These are phyloP conservation scores for Tenthredo notha DNA, from an alignment of 2,888 invertebrate genomes.

Conservation along the genomic window DNA sequence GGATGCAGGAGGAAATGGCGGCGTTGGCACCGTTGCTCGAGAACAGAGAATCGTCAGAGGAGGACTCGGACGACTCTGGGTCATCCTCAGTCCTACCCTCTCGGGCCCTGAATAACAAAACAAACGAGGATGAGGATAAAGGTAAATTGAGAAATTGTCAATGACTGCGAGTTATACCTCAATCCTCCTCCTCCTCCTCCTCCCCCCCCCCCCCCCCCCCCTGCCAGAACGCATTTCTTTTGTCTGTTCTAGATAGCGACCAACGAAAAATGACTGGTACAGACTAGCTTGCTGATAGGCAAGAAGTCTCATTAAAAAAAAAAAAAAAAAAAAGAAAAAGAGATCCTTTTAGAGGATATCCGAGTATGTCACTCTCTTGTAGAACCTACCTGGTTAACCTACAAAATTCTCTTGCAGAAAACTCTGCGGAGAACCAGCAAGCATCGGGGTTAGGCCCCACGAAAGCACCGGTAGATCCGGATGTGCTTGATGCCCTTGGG, in stretches of 20 bases:
- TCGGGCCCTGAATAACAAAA: conserved; percentile 3
- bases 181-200: not conserved
- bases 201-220: not conserved
- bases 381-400: not conserved
- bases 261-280: not conserved
- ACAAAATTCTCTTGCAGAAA: not conserved
- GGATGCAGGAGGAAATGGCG: conserved; percentile 30
- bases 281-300: no score
- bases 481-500: not conserved
- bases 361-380: not conserved
- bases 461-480: not conserved
- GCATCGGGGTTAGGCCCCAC: no score
- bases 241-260: not conserved
- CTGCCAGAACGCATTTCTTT: not conserved
- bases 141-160: not conserved
- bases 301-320: no score
- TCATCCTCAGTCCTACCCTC: not conserved
- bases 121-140: not conserved
- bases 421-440: not conserved
- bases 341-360: no score
- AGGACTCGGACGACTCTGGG: not conserved
- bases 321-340: no score
- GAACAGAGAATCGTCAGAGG: not conserved
- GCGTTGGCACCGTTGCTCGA: conserved; percentile 1
- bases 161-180: no score